A percentile compares a stretch with the other conserved stretches of the same genome.
phyloP scores from a whole-genome alignment of 2,797 vertebrate species.

The Limnodromus scolopaceus region DNA sequence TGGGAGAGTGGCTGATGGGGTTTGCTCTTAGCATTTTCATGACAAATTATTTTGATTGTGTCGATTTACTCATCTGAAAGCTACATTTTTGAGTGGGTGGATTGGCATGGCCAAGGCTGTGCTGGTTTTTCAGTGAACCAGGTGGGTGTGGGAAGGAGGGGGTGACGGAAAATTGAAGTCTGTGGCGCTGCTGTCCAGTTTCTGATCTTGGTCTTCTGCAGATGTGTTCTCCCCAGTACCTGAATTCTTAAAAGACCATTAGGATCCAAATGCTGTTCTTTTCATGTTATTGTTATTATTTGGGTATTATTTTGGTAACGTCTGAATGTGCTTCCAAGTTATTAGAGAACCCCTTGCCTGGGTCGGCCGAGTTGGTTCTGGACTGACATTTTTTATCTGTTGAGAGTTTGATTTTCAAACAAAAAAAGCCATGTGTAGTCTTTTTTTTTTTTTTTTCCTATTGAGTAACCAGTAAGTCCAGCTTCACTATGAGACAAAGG shows the following conservation, averaged over 20 bases:
- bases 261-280: background rate
- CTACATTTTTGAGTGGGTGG: background rate
- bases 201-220: background rate
- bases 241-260: background rate
- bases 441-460: background rate
- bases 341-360: background rate
- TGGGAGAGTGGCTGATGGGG: background rate
- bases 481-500: background rate
- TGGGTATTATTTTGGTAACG: background rate
- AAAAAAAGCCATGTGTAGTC: background rate
- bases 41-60: background rate
- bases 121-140: background rate
- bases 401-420: background rate
- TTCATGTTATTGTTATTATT: background rate
- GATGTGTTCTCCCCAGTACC: background rate
- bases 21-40: background rate
- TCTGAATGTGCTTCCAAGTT: background rate
- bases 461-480: background rate
- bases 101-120: background rate
- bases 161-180: background rate
- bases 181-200: background rate
- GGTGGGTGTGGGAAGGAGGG: background rate
- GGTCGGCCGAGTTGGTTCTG: background rate
- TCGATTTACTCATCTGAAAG: background rate
- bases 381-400: background rate